phyloP scores from a whole-genome alignment of 2,888 invertebrate species.

The Cephus spinipes region DNA sequence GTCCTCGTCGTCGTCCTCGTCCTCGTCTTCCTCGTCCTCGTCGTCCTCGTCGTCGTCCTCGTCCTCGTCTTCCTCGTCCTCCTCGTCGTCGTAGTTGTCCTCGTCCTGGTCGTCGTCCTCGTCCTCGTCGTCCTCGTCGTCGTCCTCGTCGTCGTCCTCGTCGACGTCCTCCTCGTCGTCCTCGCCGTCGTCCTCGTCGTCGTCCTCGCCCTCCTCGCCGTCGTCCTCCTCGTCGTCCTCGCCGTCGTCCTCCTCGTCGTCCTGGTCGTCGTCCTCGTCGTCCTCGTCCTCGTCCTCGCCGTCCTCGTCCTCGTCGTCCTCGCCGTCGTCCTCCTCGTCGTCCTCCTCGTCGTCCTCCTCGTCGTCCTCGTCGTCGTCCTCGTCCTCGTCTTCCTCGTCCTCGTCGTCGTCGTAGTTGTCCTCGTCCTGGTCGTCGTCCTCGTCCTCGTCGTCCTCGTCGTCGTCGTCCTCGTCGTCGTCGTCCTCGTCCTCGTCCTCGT shows the following conservation, averaged over 20 bases:
- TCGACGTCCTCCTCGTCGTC: background rate
- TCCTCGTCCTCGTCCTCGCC: background rate
- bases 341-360: background rate
- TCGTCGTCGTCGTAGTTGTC: too few relatives aligned
- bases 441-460: background rate
- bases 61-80: too few relatives aligned
- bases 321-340: background rate
- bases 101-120: background rate
- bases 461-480: background rate
- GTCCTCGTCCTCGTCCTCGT: background rate
- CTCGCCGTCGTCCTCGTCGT: too few relatives aligned
- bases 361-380: background rate
- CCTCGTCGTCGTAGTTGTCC: too few relatives aligned
- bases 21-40: too few relatives aligned
- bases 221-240: too few relatives aligned
- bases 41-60: too few relatives aligned
- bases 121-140: slow-evolving; percentile 1
- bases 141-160: too few relatives aligned
- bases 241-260: background rate
- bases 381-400: too few relatives aligned
- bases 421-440: background rate
- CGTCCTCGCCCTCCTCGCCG: too few relatives aligned
- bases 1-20: too few relatives aligned
- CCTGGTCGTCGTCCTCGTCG: background rate
- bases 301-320: too few relatives aligned